Base-by-base conservation (phyloP, 2,888 invertebrate genomes). In the Meiosimyza platycephala region DNA sequence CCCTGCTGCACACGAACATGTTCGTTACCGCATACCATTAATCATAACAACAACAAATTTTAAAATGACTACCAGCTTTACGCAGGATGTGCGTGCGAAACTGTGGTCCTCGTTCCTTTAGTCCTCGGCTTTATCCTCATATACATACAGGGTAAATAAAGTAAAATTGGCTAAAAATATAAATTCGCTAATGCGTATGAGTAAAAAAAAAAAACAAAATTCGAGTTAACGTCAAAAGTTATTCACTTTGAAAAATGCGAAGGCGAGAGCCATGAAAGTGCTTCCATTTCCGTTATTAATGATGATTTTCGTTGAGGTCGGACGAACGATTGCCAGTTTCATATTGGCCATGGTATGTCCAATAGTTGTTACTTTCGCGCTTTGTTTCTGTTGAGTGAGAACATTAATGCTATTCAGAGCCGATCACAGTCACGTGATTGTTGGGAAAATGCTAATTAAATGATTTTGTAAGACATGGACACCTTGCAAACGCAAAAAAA, bases 241-340 rank as follows among this genome's bases (percentile, higher is more conserved):
- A 60, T 22, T 28, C 59, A 60, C 22, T 40, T 60, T 60, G 59
- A 60, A 60, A 59, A 60, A 18, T 60, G 59, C 59, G 59, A 15
- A 57, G 15, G 15, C 15, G 28, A 57, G 57, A 11, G 66, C 72
- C 72, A 72, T 72, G 65, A 72, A 72, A 66, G 59, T 72, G 67
- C 54, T 54, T 62, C 62, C 72, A 67, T 67, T 67, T 72, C 72
- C 72, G 72, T 67, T 67, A 67, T 62, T 67, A 71, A 71, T 63
- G 71, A 71, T 71, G 63, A 71, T 71, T 71, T 71, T 63, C 62
- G 71, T 63, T n/a, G 63, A n/a, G 54, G 62, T 63, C 18, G 50
- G 50, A 16, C 16, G 33, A 47, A 15, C 40, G 51, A 62, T 33
- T 33, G 9, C n/a, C 47, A 7, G 15, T 54, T 40, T 16, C 16